These are phyloP conservation scores for Oscheius onirici DNA, from an alignment of 2,888 invertebrate species.

Conservation along the genomic window DNA sequence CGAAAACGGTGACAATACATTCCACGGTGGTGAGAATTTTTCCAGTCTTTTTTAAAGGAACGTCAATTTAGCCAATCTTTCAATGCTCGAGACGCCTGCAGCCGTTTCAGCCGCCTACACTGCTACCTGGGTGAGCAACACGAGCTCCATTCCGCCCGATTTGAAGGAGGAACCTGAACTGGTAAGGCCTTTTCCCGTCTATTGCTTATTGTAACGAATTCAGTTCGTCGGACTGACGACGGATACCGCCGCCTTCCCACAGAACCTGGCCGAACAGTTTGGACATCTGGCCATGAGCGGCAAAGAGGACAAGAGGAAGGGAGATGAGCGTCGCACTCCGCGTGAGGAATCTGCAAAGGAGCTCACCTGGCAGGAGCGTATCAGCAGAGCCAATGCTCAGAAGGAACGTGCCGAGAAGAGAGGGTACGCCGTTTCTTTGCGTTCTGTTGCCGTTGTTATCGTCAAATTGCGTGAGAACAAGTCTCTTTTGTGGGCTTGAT, in stretches of 20 bases:
- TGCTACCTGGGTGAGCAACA: slow-evolving; percentile 65
- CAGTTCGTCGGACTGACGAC: neutral
- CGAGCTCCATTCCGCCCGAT: slow-evolving; percentile 64
- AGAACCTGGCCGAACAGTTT: neutral
- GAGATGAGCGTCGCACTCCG: slow-evolving; percentile 25
- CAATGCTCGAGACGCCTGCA: slow-evolving; percentile 47
- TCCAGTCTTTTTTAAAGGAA: neutral
- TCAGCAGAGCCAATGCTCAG: slow-evolving; percentile 50
- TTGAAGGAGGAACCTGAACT: slow-evolving; percentile 60
- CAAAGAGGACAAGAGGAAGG: slow-evolving; percentile 9
- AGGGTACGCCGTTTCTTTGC: neutral
- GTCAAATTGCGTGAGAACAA: neutral
- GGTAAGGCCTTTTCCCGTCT: slow-evolving; percentile 7
- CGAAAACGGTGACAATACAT: slow-evolving; percentile 30
- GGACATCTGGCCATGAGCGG: neutral
- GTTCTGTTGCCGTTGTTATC: too few species aligned
- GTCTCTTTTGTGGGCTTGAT: neutral
- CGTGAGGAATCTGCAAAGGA: slow-evolving; percentile 38
- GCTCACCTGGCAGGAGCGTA: slow-evolving; percentile 57
- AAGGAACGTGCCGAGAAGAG: slow-evolving; percentile 45
- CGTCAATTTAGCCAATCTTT: slow-evolving; percentile 21
- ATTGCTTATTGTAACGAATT: neutral
- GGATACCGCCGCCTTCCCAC: neutral
- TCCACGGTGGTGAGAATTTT: neutral
- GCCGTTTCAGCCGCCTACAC: slow-evolving; percentile 59